These are phyloP conservation scores for Rhyzopertha dominica DNA, from an alignment of 1,140 invertebrate species.

Conservation along the genomic window DNA sequence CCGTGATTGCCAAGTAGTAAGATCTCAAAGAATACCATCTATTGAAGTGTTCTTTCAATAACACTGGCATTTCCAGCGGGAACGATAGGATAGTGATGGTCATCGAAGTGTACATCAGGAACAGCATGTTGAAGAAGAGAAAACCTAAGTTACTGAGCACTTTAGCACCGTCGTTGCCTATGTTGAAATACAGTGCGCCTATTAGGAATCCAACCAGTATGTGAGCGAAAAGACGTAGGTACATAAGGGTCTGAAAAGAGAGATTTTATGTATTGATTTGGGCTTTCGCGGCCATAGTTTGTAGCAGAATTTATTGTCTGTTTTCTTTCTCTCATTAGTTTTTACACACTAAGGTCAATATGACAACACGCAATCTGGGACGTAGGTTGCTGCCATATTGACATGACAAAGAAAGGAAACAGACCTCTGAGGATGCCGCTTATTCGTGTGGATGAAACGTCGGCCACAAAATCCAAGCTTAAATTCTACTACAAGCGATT, in stretches of 20 bases:
- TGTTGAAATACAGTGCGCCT: slow-evolving; percentile 87
- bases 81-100: slow-evolving; percentile 97
- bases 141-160: slow-evolving; percentile 94
- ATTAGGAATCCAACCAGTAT: slow-evolving; percentile 88
- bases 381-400: no score
- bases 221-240: slow-evolving; percentile 87
- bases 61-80: slow-evolving; percentile 90
- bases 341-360: no score
- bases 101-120: slow-evolving; percentile 98
- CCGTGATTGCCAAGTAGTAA: slow-evolving; percentile 93
- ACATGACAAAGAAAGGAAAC: no score
- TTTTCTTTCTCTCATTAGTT: no score
- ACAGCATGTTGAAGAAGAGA: slow-evolving; percentile 96
- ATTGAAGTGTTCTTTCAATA: slow-evolving; percentile 94
- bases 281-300: no score
- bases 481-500: no score
- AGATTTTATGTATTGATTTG: no score
- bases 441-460: no score
- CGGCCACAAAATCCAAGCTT: no score
- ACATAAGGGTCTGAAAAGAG: slow-evolving; percentile 82
- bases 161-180: slow-evolving; percentile 90
- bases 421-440: no score
- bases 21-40: slow-evolving; percentile 95
- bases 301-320: slow-evolving; percentile 3
- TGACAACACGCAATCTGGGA: no score